Percentiles rank a stretch among this genome's conserved stretches.
Conservation (phyloP, 2,888 invertebrate genomes). For the Creontiades dilutus region DNA sequence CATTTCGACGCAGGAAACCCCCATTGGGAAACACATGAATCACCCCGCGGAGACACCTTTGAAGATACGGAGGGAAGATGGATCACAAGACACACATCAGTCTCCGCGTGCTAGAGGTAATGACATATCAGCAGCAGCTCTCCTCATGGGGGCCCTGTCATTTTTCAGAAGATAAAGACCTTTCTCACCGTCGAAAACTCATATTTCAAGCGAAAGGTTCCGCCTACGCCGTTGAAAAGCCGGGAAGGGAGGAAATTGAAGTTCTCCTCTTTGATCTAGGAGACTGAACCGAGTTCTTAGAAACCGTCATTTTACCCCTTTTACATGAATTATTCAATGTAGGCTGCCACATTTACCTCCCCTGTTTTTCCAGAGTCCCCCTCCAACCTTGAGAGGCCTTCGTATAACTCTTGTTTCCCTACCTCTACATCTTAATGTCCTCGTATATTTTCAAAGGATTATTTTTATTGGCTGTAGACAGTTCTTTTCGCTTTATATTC, state of each 20-base stretch:
- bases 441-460: slow-evolving; percentile 75
- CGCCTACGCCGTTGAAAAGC: slow-evolving; percentile 30
- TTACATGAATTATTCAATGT: slow-evolving; percentile 72
- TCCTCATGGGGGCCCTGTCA: slow-evolving; percentile 22
- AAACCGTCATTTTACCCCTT: slow-evolving; percentile 70
- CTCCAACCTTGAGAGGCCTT: slow-evolving; percentile 42
- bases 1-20: neutral
- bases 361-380: slow-evolving; percentile 66
- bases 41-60: slow-evolving; percentile 52
- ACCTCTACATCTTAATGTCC: slow-evolving; percentile 73
- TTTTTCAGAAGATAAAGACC: slow-evolving; percentile 66
- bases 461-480: slow-evolving; percentile 75
- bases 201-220: slow-evolving; percentile 57
- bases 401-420: slow-evolving; percentile 74
- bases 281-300: slow-evolving; percentile 55
- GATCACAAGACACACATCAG: slow-evolving; percentile 55
- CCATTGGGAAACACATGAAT: slow-evolving; percentile 41
- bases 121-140: slow-evolving; percentile 63
- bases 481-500: slow-evolving; percentile 66
- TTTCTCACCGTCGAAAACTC: slow-evolving; percentile 35
- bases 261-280: slow-evolving; percentile 67
- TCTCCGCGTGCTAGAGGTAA: slow-evolving; percentile 51
- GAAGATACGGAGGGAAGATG: slow-evolving; percentile 48
- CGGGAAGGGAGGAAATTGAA: slow-evolving; percentile 48
- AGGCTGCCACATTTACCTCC: slow-evolving; percentile 71